Conservation (phyloP, 1,140 invertebrate genomes). For the Neodiprion fabricii region DNA sequence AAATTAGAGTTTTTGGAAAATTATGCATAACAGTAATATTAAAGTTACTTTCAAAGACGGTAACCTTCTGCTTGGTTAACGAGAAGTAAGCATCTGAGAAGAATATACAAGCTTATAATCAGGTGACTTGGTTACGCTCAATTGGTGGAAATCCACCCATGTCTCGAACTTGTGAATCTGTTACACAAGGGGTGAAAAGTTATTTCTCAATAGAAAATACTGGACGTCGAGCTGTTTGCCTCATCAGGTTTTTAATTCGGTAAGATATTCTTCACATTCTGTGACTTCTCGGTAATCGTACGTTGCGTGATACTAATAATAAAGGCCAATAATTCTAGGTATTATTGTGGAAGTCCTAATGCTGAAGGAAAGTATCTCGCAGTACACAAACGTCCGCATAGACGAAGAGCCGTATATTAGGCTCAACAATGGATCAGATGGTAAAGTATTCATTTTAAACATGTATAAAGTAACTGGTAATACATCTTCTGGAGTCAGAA, state of each 20-base stretch:
- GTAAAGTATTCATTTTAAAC: constrained; percentile 34
- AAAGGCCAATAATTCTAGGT: constrained; percentile 36
- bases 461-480: not conserved
- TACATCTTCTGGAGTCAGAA: not conserved
- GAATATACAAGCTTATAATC: not conserved
- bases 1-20: not conserved
- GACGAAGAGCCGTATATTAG: constrained; percentile 59
- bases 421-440: constrained; percentile 54
- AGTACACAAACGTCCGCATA: constrained; percentile 53
- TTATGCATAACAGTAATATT: not conserved
- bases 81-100: not conserved
- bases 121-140: not conserved
- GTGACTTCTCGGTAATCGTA: not conserved
- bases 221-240: not conserved
- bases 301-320: not conserved
- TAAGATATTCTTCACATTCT: not conserved
- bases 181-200: not conserved
- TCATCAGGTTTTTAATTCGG: not conserved
- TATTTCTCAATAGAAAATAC: not conserved
- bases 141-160: not conserved
- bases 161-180: not conserved
- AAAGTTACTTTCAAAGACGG: not conserved
- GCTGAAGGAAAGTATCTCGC: constrained; percentile 59
- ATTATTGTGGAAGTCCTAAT: constrained; percentile 56
- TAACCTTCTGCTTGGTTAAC: not conserved